Base-by-base conservation (phyloP, 2,888 invertebrate species). In the Agrochola litura region DNA sequence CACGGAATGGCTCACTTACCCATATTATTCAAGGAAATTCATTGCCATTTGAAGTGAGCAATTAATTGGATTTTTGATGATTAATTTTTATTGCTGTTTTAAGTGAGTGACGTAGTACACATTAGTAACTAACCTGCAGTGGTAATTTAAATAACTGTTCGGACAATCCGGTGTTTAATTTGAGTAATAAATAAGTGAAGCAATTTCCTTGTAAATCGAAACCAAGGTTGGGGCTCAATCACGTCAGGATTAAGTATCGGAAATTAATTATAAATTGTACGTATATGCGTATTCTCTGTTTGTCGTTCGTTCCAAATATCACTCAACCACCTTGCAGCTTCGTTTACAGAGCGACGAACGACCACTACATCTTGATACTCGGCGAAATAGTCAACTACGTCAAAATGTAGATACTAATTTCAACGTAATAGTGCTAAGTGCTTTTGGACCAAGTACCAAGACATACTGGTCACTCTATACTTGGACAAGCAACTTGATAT, bases 281-380 rank as follows among this genome's bases (percentile, higher is more conserved):
- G 76, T 83, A 80, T 67, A 73, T 65, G 64, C 65, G 81, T 77
- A 66, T 61, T 70, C 69, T 85, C 64, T 56, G 79, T 89, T 83
- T 79, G 76, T 80, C 74, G 66, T 77, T 73, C 77, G 86, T 85
- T 89, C 88, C 76, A 93, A 93, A 93, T 92, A 93, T 87, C 92
- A 92, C 91, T 89, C 83, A 91, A 76, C 89, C 86, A 90, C 93
- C 93, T 93, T 92, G 93, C 81, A 85, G 86, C 66, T 77, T 84
- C 81, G 79, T 76, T 49, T 75, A 67, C 37, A 69, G 67, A 54
- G 49, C 84, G 58, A 66, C 75, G 63, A 54, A 41, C 84, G 58
- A 66, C 75, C 41, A 75, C 41, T 63, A n/a, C 8, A 14, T 66
- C 71, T 82, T 81, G 85, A 81, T 65, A 70, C 56, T 49, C 25